Conservation (phyloP, 2,113 vertebrate genomes). For the Ochotona princeps region DNA sequence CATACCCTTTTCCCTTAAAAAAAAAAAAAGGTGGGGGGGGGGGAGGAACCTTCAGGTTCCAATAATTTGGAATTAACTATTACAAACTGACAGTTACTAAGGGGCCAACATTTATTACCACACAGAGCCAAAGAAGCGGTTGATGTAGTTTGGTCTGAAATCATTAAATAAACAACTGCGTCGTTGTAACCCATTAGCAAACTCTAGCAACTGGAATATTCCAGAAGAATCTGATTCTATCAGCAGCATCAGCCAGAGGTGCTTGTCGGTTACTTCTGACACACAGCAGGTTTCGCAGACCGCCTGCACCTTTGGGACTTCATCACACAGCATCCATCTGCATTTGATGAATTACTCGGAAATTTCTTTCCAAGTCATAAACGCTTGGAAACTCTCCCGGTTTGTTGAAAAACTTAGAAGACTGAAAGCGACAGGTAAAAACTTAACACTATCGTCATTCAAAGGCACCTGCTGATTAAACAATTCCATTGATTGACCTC, state of each 20-base stretch:
- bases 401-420: conserved; percentile 39
- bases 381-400: background rate
- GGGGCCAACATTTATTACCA: background rate
- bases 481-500: background rate
- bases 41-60: background rate
- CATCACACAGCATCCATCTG: background rate
- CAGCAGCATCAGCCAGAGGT: background rate
- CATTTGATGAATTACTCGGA: background rate
- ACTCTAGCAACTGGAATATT: background rate
- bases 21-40: background rate
- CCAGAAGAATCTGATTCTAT: background rate
- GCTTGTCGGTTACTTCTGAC: conserved; percentile 26
- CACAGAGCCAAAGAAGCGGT: conserved; percentile 43
- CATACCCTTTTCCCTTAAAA: background rate
- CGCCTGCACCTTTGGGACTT: conserved; percentile 34
- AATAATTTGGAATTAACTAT: conserved; percentile 44
- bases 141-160: conserved; percentile 31
- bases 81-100: background rate
- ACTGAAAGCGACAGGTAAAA: background rate
- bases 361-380: conserved; percentile 44
- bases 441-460: background rate
- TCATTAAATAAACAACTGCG: background rate
- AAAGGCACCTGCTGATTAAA: background rate
- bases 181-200: background rate
- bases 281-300: background rate